A percentile compares a stretch with the other conserved stretches of the same genome.
phyloP scores from a whole-genome alignment of 2,797 vertebrate genomes.

The Columba guinea region DNA sequence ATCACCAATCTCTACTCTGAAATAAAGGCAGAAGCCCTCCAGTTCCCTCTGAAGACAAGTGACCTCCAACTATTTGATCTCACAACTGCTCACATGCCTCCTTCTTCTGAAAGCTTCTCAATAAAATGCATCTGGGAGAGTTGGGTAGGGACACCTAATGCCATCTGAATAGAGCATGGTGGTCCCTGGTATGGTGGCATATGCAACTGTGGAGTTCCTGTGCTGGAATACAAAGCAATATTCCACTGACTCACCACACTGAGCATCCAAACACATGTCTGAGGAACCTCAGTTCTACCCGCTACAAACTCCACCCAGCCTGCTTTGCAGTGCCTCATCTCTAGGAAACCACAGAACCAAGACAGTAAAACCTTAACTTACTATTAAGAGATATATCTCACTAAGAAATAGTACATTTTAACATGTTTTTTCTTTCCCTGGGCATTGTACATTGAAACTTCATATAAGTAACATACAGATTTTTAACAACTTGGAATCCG shows the following conservation, averaged over 20 bases:
- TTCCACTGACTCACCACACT: neutral
- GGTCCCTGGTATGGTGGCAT: neutral
- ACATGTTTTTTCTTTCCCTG: neutral
- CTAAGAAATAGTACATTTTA: neutral
- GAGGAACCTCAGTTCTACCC: neutral
- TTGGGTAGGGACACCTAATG: neutral
- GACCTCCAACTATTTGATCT: neutral
- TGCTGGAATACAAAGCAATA: neutral
- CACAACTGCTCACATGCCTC: neutral
- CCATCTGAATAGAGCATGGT: accelerated
- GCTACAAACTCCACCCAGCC: neutral
- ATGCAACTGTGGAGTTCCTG: accelerated
- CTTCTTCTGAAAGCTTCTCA: neutral
- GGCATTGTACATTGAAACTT: neutral
- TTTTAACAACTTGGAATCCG: neutral
- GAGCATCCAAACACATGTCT: neutral
- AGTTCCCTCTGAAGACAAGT: neutral
- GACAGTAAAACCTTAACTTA: neutral
- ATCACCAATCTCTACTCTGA: neutral
- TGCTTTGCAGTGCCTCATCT: neutral
- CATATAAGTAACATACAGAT: neutral
- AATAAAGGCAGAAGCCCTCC: neutral
- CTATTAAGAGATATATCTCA: neutral
- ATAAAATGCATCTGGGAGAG: neutral
- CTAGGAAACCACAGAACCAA: neutral